These are phyloP conservation scores for Eledone cirrhosa DNA, from an alignment of 2,888 invertebrate species.

Conservation along the genomic window DNA sequence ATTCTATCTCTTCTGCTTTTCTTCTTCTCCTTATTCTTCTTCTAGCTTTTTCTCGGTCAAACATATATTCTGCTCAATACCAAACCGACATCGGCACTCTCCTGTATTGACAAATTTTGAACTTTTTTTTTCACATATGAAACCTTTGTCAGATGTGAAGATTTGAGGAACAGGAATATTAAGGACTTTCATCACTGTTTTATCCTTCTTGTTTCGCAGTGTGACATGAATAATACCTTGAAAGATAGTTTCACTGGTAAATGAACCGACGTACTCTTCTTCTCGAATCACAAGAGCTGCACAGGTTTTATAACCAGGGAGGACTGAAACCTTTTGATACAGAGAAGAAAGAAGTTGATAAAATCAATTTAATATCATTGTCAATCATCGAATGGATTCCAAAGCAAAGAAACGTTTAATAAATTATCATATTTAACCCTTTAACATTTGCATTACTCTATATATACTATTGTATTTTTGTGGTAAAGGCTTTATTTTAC, in stretches of 20 bases:
- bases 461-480: too few relatives aligned
- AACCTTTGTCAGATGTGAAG: constrained; percentile 55
- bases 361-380: too few relatives aligned
- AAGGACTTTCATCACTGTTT: constrained; percentile 61
- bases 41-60: constrained; percentile 51
- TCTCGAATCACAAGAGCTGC: constrained; percentile 59
- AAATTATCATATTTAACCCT: too few relatives aligned
- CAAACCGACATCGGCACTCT: constrained; percentile 65
- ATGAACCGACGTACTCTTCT: constrained; percentile 62
- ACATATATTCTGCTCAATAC: constrained; percentile 66
- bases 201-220: constrained; percentile 62
- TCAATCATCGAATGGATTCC: too few relatives aligned
- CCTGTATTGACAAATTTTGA: constrained; percentile 58
- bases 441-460: too few relatives aligned
- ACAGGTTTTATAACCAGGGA: constrained; percentile 39
- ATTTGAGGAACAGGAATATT: constrained; percentile 61
- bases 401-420: too few relatives aligned
- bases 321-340: too few relatives aligned
- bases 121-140: constrained; percentile 46
- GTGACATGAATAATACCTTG: constrained; percentile 63
- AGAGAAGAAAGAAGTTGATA: too few relatives aligned
- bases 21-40: too few relatives aligned
- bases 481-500: too few relatives aligned
- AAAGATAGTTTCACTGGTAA: constrained; percentile 60
- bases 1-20: not conserved